phyloP scores from a whole-genome alignment of 2,888 invertebrate species.

The Vannuccia rotundouncinata region DNA sequence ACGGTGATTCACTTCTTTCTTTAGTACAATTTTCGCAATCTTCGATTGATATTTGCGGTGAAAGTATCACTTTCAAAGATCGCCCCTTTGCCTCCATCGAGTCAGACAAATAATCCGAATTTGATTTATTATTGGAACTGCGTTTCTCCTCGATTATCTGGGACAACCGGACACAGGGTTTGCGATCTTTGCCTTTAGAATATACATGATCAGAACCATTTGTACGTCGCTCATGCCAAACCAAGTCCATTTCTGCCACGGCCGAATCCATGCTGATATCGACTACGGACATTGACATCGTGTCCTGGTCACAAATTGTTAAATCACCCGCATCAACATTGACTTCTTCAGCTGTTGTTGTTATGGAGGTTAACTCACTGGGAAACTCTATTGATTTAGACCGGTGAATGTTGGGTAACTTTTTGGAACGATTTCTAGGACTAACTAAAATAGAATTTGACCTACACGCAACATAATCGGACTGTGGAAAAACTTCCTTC shows the following conservation, averaged over 20 bases:
- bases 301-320: background rate
- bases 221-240: background rate
- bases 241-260: background rate
- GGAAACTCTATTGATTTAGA: constrained; percentile 6
- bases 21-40: no score
- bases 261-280: background rate
- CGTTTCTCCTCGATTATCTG: background rate
- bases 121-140: background rate
- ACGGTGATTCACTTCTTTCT: no score
- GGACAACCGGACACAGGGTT: background rate
- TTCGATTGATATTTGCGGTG: no score
- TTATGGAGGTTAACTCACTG: background rate
- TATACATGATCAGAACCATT: background rate
- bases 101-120: background rate
- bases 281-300: background rate
- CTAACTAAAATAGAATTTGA: no score
- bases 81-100: no score
- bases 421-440: no score
- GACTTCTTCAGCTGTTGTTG: background rate
- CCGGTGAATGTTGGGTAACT: no score
- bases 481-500: background rate
- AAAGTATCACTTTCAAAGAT: no score
- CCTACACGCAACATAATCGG: background rate
- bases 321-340: background rate
- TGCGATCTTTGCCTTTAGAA: background rate